Base-by-base conservation (phyloP, 2,797 vertebrate species). In the Ammospiza maritima region DNA sequence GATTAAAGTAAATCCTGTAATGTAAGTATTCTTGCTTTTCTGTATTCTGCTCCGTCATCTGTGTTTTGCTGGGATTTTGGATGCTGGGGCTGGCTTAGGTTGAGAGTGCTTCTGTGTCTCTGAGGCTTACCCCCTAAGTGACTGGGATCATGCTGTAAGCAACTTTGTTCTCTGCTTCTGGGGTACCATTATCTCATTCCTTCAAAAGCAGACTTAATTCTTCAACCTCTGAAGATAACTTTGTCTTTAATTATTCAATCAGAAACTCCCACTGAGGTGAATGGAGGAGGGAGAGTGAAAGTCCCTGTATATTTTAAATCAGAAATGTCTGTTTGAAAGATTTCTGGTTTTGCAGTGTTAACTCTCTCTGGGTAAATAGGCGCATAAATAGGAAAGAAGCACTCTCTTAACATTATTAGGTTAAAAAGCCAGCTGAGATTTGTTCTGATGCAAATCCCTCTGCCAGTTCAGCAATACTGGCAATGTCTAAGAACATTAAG, bases 61-160 rank as follows among this genome's bases (percentile, higher is more conserved):
- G 48, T 80, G 72, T 88, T 96, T 96, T 95, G 50, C 87, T 86
- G 81, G 85, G 84, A 91, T 92, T 96, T 93, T 93, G 45, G 84
- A 71, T 95, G 57, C 71, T 85, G 83, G 73, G 57, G 48, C 64
- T 95, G 90, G 90, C 89, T 96, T 93, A 88, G 64, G 58, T 85
- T 96, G 67, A 89, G 88, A 85, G 64, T 87, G n/a, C 81, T 88
- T 94, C 51, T 65, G 25, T 72, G 74, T 86, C 81, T 89, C 71
- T 87, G 77, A 45, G 66, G 64, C 56, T 83, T 92, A 73, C 25
- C 67, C 80, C 69, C 80, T 72, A 83, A 85, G 77, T 89, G 86
- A 79, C 77, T 90, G 67, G 19, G 86, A 94, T 94, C 91, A 87
- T 72, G 60, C 71, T 88, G 53, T 67, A 94, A 96, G 91, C 56